Percentiles rank a stretch among this genome's conserved stretches.
These are phyloP conservation scores for Ochotona princeps DNA, from an alignment of 2,113 vertebrate species.

Conservation along the genomic window DNA sequence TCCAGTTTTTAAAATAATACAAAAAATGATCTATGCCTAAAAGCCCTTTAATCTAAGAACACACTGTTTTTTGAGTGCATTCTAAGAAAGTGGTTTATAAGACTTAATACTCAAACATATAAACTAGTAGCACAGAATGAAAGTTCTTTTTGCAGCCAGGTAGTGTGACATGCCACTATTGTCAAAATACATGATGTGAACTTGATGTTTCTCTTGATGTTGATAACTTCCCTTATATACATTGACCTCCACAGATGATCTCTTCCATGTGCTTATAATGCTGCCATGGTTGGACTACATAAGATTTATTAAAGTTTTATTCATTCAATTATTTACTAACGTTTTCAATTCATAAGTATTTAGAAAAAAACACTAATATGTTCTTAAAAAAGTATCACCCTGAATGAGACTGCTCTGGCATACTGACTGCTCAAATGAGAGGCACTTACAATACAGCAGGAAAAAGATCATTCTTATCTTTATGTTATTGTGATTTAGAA, in stretches of 20 bases:
- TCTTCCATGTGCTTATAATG: neutral
- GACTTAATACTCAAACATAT: conserved; percentile 63
- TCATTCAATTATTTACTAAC: neutral
- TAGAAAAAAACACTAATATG: neutral
- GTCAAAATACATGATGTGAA: neutral
- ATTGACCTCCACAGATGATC: neutral
- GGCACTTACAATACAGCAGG: neutral
- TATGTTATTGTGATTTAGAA: neutral
- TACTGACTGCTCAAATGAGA: neutral
- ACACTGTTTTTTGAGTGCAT: conserved; percentile 10
- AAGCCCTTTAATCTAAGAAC: conserved; percentile 45
- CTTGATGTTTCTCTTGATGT: neutral
- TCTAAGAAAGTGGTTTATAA: conserved; percentile 12
- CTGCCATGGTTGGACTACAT: neutral
- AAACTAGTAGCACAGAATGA: conserved; percentile 52
- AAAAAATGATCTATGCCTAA: conserved; percentile 66
- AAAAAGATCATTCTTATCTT: neutral
- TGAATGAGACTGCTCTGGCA: neutral
- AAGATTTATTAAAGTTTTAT: neutral
- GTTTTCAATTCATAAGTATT: neutral
- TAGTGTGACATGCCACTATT: conserved; percentile 16
- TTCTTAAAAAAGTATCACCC: neutral
- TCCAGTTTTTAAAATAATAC: conserved; percentile 60
- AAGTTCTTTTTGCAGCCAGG: conserved; percentile 5
- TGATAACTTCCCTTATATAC: neutral